A percentile compares a stretch with the other conserved stretches of the same genome.
phyloP scores from a whole-genome alignment of 2,797 vertebrate genomes.

The Yasuhikotakia modesta region DNA sequence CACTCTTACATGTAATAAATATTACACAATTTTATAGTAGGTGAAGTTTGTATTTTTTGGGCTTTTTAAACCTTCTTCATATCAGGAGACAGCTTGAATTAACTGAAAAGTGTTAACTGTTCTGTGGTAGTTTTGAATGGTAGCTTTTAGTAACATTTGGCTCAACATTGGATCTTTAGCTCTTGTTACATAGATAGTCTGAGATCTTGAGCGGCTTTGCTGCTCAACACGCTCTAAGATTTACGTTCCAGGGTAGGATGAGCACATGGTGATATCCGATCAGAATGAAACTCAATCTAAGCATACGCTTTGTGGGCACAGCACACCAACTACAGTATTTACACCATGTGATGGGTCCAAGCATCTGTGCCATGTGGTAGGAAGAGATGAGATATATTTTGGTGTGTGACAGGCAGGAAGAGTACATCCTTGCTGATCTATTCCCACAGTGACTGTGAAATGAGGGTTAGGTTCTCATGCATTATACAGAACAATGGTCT shows the following conservation, averaged over 20 bases:
- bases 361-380: conserved; percentile 20
- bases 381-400: conserved; percentile 21
- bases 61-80: too few relatives aligned
- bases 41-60: too few relatives aligned
- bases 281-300: conserved; percentile 68
- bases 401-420: conserved; percentile 8
- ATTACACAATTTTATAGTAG: too few relatives aligned
- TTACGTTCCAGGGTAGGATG: conserved; percentile 35
- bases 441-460: conserved; percentile 17
- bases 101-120: too few relatives aligned
- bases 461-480: conserved; percentile 16
- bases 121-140: too few relatives aligned
- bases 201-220: conserved; percentile 24
- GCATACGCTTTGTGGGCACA: conserved; percentile 39
- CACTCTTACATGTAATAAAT: conserved; percentile 8
- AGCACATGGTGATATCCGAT: conserved; percentile 55
- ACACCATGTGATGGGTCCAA: conserved; percentile 60
- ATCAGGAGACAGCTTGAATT: too few relatives aligned
- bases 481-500: conserved; percentile 55
- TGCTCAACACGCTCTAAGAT: conserved; percentile 25
- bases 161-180: too few relatives aligned
- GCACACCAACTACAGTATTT: conserved; percentile 53
- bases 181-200: conserved; percentile 10
- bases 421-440: conserved; percentile 21
- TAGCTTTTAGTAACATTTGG: too few relatives aligned